Percentiles rank a stretch among this genome's conserved stretches.
Evolutionary conservation across 2,888 invertebrate species (phyloP).

Genomic region (Melinopterus prodromus): DNA sequence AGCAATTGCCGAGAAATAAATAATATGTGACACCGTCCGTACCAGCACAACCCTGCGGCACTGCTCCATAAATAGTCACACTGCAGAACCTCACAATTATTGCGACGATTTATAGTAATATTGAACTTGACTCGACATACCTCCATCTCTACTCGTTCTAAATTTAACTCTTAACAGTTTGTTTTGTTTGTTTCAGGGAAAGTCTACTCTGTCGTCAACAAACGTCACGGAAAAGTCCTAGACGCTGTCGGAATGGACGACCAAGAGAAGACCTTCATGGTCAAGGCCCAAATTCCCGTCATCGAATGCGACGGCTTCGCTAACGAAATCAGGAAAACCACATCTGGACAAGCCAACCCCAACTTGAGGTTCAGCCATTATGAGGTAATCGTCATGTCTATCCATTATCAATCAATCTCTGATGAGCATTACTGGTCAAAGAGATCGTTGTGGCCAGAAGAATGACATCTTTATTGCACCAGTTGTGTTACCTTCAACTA

Average conservation of each 20-base stretch:
- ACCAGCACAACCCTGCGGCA: neutral
- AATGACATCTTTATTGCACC: no score
- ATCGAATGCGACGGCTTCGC: slow-evolving; percentile 97
- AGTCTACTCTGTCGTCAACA: slow-evolving; percentile 89
- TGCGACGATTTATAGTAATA: neutral
- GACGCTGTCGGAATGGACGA: slow-evolving; percentile 87
- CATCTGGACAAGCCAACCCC: slow-evolving; percentile 95
- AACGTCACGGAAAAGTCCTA: slow-evolving; percentile 87
- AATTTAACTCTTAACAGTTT: neutral
- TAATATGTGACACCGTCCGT: neutral
- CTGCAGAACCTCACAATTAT: neutral
- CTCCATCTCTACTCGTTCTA: neutral
- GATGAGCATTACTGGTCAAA: no score
- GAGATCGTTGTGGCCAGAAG: no score
- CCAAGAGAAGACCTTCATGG: slow-evolving; percentile 89
- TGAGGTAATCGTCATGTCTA: slow-evolving; percentile 74
- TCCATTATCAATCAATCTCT: slow-evolving; percentile 39
- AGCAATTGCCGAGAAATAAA: neutral
- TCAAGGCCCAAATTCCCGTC: slow-evolving; percentile 91
- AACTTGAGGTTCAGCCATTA: slow-evolving; percentile 97
- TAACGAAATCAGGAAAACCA: slow-evolving; percentile 92
- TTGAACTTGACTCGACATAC: neutral
- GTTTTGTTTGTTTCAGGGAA: slow-evolving; percentile 68
- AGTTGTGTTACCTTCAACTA: no score
- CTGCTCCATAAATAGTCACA: neutral